Conservation (phyloP, 2,888 invertebrate species). For the Temnothorax unifasciatus region DNA sequence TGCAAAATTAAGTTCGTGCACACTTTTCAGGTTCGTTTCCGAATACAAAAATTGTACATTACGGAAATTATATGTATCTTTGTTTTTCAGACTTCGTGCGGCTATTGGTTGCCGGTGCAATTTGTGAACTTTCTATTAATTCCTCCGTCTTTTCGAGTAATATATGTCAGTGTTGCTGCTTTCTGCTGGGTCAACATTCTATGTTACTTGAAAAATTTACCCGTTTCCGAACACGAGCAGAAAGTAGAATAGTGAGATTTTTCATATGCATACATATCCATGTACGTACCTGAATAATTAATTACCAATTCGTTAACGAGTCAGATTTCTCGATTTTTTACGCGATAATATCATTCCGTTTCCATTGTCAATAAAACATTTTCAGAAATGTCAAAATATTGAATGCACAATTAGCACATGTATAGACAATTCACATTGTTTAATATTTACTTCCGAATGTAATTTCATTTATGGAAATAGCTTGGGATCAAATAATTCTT, state of each 20-base stretch:
- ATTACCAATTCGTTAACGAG: background rate
- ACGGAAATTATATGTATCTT: background rate
- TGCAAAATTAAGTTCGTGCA: constrained; percentile 90
- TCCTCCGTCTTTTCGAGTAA: constrained; percentile 91
- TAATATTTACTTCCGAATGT: background rate
- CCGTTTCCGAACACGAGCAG: constrained; percentile 51
- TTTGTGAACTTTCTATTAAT: constrained; percentile 92
- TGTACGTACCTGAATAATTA: background rate
- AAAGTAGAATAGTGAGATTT: constrained; percentile 32
- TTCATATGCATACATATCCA: background rate
- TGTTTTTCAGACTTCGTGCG: constrained; percentile 90
- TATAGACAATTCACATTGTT: background rate
- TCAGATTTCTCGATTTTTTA: background rate
- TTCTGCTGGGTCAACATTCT: constrained; percentile 95
- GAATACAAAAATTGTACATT: background rate
- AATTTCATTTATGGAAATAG: background rate
- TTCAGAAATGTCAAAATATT: constrained; percentile 17
- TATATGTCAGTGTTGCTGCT: constrained; percentile 92
- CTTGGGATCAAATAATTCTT: background rate
- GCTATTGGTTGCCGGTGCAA: constrained; percentile 95
- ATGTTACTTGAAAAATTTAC: constrained; percentile 90
- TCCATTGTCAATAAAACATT: background rate
- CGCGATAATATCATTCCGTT: background rate
- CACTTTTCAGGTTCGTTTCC: constrained; percentile 87
- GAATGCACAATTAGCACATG: constrained; percentile 1